Conservation (phyloP, 2,797 vertebrate species). For the Halcyon leucocephala region DNA sequence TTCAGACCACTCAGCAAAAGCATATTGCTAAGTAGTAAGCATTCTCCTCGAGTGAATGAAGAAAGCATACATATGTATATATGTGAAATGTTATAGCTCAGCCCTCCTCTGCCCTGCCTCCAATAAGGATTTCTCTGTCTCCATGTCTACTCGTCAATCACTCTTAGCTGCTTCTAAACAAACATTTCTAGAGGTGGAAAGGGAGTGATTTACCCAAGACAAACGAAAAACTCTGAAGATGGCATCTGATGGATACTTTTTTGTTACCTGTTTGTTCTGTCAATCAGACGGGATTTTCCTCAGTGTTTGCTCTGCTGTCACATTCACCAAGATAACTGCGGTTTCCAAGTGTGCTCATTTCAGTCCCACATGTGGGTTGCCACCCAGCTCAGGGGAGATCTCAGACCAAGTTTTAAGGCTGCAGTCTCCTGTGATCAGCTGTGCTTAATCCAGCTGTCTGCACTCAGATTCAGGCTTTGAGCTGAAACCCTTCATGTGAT, state of each 20-base stretch:
- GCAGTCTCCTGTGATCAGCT: not conserved
- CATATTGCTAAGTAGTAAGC: not conserved
- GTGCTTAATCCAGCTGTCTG: not conserved
- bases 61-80: not conserved
- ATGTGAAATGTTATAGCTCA: not conserved
- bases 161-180: not conserved
- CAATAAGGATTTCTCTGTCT: not conserved
- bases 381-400: not conserved
- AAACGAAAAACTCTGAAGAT: not conserved
- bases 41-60: not conserved
- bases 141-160: not conserved
- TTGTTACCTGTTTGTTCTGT: not conserved
- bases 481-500: not conserved
- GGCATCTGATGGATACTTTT: not conserved
- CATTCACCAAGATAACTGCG: not conserved
- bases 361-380: rapidly evolving
- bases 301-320: not conserved
- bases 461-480: not conserved
- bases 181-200: not conserved
- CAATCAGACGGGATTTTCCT: not conserved
- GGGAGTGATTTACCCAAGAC: not conserved
- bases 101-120: not conserved
- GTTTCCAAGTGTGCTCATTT: not conserved
- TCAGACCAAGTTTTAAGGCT: not conserved
- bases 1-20: not conserved